Percentiles rank a stretch among this genome's conserved stretches.
These are phyloP conservation scores for Chironomus tepperi DNA, from an alignment of 1,140 invertebrate species.

Conservation along the genomic window DNA sequence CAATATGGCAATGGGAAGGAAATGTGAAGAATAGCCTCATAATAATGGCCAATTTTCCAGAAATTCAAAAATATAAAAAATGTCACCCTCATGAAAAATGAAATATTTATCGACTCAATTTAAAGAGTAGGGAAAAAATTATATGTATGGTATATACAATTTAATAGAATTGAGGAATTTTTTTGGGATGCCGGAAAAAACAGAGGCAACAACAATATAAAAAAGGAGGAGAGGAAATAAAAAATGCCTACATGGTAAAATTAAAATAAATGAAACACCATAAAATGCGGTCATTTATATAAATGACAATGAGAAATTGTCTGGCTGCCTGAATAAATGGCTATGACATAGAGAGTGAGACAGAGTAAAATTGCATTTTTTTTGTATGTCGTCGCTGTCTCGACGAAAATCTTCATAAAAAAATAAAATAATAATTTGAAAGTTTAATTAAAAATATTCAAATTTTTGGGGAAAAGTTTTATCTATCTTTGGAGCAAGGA, in stretches of 20 bases:
- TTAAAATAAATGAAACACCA: conserved; percentile 14
- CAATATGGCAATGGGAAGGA: neutral
- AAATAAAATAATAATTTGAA: neutral
- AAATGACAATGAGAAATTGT: conserved; percentile 14
- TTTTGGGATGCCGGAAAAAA: neutral
- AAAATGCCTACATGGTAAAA: conserved; percentile 8
- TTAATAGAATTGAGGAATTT: neutral
- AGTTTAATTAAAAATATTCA: conserved; percentile 24
- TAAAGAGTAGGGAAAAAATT: neutral
- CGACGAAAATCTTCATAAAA: neutral
- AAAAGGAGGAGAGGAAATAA: neutral
- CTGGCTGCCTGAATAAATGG: neutral
- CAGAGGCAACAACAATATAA: neutral
- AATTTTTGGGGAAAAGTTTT: neutral
- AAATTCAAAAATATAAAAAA: neutral
- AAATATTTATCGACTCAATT: neutral
- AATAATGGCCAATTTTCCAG: conserved; percentile 13
- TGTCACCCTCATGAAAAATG: conserved; percentile 12
- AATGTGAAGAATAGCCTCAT: neutral
- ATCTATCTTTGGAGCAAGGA: neutral
- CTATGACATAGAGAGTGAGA: neutral
- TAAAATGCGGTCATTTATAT: conserved; percentile 14
- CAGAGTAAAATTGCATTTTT: neutral
- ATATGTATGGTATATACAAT: neutral
- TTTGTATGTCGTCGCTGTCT: neutral